Evolutionary conservation across 2,888 invertebrate species (phyloP), one percentile per base, ranked within the genome.

Genomic region (Mythimna pallens): DNA sequence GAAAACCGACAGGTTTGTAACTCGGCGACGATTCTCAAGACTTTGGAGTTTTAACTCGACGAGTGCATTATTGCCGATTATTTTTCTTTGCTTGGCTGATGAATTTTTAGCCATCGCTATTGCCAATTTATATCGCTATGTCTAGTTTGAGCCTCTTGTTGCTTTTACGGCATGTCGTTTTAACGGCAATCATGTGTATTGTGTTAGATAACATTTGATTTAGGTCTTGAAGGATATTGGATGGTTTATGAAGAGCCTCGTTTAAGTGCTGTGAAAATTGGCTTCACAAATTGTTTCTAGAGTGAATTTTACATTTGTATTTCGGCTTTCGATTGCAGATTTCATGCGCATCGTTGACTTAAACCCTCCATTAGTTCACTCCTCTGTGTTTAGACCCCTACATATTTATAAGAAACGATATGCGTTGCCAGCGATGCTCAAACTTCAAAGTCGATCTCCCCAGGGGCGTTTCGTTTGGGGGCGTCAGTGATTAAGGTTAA

Each of bases 401-500:
- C 61, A 76, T 78, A 83, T 78, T 78, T 76, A 74, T 76, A 86
- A 73, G 81, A 78, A 80, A 69, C 74, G 70, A 62, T 80, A 76
- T 63, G 71, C 43, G 67, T 62, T 73, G 68, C 17, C 74, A 72
- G 74, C 65, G 80, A 61, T 76, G 22, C 65, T 83, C 79, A 81
- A 85, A 83, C 61, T 73, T 83, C 65, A 73, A 76, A 79, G 81
- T 81, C 68, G 22, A 36, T 22, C 7, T 55, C 75, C 77, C 73
- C 50, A 3, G 40, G 61, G 84, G 74, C 73, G 43, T 55, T 64
- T 25, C 58, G 55, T 70, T 66, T 58, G 8, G 50, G 65, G 70
- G 78, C 64, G 54, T 79, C 57, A 73, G 70, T 82, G 74, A 83
- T 79, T 69, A 74, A 76, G 68, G 68, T 76, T 68, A 69, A 82